Percentiles rank a stretch among this genome's conserved stretches.
Evolutionary conservation across 2,888 invertebrate species (phyloP).

Genomic region (Trichogramma dendrolimi): DNA sequence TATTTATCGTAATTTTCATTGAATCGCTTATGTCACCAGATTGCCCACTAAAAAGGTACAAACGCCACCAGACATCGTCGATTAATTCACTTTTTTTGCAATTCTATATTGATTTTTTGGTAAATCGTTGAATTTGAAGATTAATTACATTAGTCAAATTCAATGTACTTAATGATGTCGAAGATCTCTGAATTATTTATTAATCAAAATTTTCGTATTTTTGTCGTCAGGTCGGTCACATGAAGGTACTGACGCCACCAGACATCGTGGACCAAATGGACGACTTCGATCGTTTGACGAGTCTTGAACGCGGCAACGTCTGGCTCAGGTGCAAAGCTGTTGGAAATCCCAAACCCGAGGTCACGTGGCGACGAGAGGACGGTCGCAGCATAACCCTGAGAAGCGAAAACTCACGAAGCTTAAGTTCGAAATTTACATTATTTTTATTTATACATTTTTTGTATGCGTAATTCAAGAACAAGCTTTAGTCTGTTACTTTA

Average conservation of each 20-base stretch:
- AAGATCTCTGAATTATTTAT: background rate
- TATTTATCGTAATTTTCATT: no score
- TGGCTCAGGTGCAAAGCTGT: constrained; percentile 74
- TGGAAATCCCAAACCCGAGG: constrained; percentile 75
- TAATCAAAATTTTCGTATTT: background rate
- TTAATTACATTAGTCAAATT: no score
- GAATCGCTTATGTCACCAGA: no score
- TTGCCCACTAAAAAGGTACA: no score
- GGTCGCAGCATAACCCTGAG: constrained; percentile 72
- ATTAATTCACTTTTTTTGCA: no score
- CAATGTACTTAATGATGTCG: background rate
- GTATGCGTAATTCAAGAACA: no score
- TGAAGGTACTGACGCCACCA: constrained; percentile 83
- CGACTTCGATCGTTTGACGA: constrained; percentile 68
- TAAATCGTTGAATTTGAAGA: no score
- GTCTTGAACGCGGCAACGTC: constrained; percentile 76
- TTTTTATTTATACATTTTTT: no score
- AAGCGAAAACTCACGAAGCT: constrained; percentile 53
- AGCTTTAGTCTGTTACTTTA: no score
- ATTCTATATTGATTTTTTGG: no score
- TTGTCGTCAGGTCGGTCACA: constrained; percentile 68
- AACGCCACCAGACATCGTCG: no score
- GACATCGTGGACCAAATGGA: constrained; percentile 71
- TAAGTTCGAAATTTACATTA: no score
- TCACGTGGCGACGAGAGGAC: constrained; percentile 77